phyloP scores from a whole-genome alignment of 2,888 invertebrate genomes.

The Dascillus cervinus region DNA sequence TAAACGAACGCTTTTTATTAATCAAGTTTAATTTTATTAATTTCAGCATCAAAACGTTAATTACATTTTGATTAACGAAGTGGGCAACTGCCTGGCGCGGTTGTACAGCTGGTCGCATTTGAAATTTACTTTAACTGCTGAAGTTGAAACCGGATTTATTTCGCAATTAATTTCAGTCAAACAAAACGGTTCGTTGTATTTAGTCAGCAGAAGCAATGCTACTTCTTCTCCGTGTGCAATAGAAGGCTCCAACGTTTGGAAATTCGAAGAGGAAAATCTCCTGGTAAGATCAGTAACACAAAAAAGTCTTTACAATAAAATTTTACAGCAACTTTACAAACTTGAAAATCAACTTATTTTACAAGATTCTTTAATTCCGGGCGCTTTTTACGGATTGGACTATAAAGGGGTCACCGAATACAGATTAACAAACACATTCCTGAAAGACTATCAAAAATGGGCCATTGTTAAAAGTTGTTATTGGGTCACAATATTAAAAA shows the following conservation, averaged over 20 bases:
- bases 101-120: conserved; percentile 40
- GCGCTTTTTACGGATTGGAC: conserved; percentile 35
- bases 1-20: conserved; percentile 8
- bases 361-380: conserved; percentile 31
- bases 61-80: conserved; percentile 40
- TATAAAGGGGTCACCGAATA: conserved; percentile 21
- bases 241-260: conserved; percentile 41
- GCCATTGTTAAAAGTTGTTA: conserved; percentile 20
- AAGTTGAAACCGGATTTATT: conserved; percentile 43
- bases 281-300: conserved; percentile 25
- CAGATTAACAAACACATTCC: conserved; percentile 18
- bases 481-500: too few relatives aligned
- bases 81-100: conserved; percentile 39
- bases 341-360: conserved; percentile 29
- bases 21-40: conserved; percentile 5
- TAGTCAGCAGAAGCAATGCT: conserved; percentile 32
- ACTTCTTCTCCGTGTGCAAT: conserved; percentile 25
- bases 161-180: conserved; percentile 40
- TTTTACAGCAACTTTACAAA: conserved; percentile 23
- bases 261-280: conserved; percentile 30
- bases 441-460: conserved; percentile 29
- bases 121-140: conserved; percentile 27
- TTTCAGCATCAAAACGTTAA: conserved; percentile 26
- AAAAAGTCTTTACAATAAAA: conserved; percentile 1
- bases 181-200: conserved; percentile 32